Evolutionary conservation across 2,797 vertebrate species (phyloP), one percentile per base, ranked within the genome.

Genomic region (Hirundo rustica): DNA sequence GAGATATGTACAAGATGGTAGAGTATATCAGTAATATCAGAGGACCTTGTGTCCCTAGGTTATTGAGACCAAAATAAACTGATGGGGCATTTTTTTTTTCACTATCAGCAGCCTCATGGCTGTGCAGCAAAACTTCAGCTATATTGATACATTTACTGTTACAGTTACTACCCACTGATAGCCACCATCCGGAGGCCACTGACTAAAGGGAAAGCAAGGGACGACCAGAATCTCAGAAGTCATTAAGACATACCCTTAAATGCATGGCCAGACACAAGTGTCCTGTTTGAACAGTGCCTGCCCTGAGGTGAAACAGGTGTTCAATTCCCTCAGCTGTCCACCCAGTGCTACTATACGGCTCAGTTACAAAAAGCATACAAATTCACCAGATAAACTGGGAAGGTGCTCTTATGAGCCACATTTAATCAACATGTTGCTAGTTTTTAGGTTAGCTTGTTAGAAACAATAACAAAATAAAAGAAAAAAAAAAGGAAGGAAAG

Each of bases 241-340:
- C 48, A 7, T 16, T 16, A 48, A 70, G n/a, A 58, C 5, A 32
- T 2, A 51, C 3, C 26, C 27, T 55, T 30, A 71, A 61, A 0
- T 38, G 0, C 17, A 34, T 0, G 3, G 42, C 34, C 53, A 71
- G 50, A 76, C 11, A 44, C 17, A 48, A 7, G 0, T 9, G 7
- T 23, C 38, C n/a, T 40, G 27, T 42, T 51, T 40, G 20, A 67
- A 48, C 0, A 57, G 22, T 11, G 16, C 16, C 45, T 50, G 9
- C 25, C 53, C 40, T 15, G 32, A 62, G 38, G 14, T 32, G 13
- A 71, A 89, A 48, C 15, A 73, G 19, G 45, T 74, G 45, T 74
- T 85, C 32, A n/a, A 23, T 13, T 53, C 34, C 58, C 57, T 78
- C 25, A 67, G 36, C 20, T 71, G 25, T n/a, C 40, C 88, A 27